Base-by-base conservation (phyloP, 2,113 vertebrate genomes). In the Thymallus thymallus region DNA sequence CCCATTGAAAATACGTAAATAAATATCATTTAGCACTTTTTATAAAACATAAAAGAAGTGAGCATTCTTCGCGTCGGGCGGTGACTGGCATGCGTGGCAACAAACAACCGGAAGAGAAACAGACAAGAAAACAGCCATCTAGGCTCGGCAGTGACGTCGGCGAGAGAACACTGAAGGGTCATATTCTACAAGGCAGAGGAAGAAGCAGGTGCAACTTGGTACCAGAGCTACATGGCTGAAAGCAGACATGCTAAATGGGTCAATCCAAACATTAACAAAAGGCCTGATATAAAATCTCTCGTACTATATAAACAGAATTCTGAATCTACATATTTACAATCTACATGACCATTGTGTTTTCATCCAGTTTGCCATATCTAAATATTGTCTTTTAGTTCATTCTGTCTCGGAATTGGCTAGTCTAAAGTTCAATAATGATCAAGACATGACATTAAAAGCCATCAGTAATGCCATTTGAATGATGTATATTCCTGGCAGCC, bases 21-120 rank as follows among this genome's bases (percentile, higher is more conserved):
- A 98, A 98, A 98, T 97, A 97, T 95, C 93, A 93, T 96, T 95
- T 96, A 92, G 91, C 92, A 88, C 76, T 92, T 90, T 93, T 96
- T 41, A 41, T 41, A 94, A 97, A 98, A 98, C 96, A 96, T 96
- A 97, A 97, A 97, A 96, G 91, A 93, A 91, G 89, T 92, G 91
- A 94, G 92, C 91, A 92, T 93, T 94, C 91, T 91, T 92, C 91
- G 83, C 84, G 76, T 88, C 77, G 90, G 91, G 85, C 89, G 85
- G 90, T 87, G 81, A 86, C 85, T 35, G 76, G 51, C 55, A 73
- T 74, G 78, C 73, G 71, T 78, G 64, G 64, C 63, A 23, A 67
- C 66, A 75, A 72, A 82, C 0, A 63, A 77, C 18, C 1, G 16
- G 13, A 48, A 66, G 63, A 23, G n/a, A 51, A 1, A 30, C 5